Base-by-base conservation (phyloP, 2,113 vertebrate species). In the Notiomystis cincta region DNA sequence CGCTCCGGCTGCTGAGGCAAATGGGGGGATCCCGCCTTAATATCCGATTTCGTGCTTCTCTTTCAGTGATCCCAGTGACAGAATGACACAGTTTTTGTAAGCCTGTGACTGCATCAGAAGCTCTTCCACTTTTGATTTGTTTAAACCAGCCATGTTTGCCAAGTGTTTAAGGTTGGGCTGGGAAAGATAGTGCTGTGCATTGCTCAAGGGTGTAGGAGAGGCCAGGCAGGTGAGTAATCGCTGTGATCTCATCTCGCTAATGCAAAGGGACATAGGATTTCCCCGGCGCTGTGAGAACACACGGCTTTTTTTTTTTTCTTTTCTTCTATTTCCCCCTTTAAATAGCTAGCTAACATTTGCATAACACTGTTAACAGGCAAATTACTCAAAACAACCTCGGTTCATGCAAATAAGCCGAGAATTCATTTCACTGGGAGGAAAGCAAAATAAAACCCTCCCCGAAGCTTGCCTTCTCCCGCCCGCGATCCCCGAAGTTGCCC, bases 221-320 rank as follows among this genome's bases (percentile, higher is more conserved):
- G 92, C 92, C 91, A 28, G 93, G 96, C 94, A 97, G 97, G 97
- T 98, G 97, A 97, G 96, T 89, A 95, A 79, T 92, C 79, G 73
- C 77, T 61, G 84, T 83, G 93, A 94, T 86, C 93, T 96, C 95
- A 78, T 54, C 79, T 94, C 89, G 28, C 94, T 97, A 73, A 95
- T 86, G 91, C 73, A 62, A 71, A 92, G 93, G 73, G 89, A 89
- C 90, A 54, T 10, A 82, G 95, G 96, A 90, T 96, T 93, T 93
- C 90, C 95, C 93, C 87, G 44, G 25, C 73, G 53, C 75, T 58
- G 64, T 42, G 87, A 62, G 83, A 91, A 85, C 65, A 30, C 78
- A 50, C 23, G 31, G 65, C 3, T 50, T 37, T 22, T 56, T 71
- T 40, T 67, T 38, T 31, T 30, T 25, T 15, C 42, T 7, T 2